Percentiles rank a stretch among this genome's conserved stretches.
phyloP scores from a whole-genome alignment of 2,797 vertebrate genomes.

The Mycteria americana region DNA sequence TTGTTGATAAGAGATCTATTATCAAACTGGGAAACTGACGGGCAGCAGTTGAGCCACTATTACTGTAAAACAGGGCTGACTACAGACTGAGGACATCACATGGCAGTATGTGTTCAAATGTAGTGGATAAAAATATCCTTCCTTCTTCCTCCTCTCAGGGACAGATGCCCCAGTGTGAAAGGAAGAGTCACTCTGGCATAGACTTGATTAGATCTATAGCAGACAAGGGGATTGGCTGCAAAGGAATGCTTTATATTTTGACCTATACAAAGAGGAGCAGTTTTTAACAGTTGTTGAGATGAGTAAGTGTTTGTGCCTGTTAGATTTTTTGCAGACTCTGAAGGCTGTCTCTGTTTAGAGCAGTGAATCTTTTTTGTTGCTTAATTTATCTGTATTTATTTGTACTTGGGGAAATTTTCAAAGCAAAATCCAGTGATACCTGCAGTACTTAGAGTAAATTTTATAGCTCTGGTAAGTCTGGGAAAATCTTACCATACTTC shows the following conservation, averaged over 20 bases:
- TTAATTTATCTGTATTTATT: neutral
- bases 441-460: neutral
- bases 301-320: neutral
- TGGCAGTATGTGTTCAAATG: constrained; percentile 13
- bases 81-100: neutral
- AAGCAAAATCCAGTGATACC: neutral
- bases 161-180: constrained; percentile 28
- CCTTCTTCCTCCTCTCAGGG: constrained; percentile 8
- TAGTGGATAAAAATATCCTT: constrained; percentile 47
- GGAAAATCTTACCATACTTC: neutral
- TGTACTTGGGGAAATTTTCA: neutral
- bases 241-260: neutral
- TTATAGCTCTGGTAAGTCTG: neutral
- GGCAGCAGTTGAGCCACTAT: neutral
- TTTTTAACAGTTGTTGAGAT: neutral
- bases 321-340: neutral
- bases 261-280: neutral
- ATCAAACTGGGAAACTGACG: neutral
- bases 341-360: neutral
- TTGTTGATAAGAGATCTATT: constrained; percentile 14
- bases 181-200: neutral
- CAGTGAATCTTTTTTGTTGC: neutral
- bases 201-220: neutral
- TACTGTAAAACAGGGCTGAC: neutral
- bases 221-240: neutral